phyloP scores from a whole-genome alignment of 2,113 vertebrate genomes.

The Zootoca vivipara region DNA sequence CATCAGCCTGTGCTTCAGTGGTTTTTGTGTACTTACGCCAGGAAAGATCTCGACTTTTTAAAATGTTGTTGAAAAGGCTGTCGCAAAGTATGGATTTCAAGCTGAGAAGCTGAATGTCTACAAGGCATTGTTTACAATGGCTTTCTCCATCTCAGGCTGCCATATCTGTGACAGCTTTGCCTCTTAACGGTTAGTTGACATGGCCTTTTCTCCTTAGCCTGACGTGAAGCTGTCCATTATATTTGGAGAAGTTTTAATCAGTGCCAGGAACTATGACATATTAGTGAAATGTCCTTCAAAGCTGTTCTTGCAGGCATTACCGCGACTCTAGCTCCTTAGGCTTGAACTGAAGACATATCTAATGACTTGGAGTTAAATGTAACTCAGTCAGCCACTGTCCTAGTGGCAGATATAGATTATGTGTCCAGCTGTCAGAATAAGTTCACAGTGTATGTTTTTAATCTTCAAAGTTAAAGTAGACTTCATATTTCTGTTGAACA shows the following conservation, averaged over 20 bases:
- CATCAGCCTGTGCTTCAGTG: background rate
- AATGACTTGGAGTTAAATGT: constrained; percentile 23
- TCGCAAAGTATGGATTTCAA: constrained; percentile 11
- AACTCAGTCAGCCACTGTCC: background rate
- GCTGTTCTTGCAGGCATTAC: constrained; percentile 11
- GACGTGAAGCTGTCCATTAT: constrained; percentile 51
- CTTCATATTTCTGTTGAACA: background rate
- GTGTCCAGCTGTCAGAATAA: constrained; percentile 10
- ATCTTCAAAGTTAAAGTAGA: constrained; percentile 9
- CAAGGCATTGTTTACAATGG: constrained; percentile 6
- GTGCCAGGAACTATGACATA: constrained; percentile 48
- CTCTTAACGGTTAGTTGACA: constrained; percentile 21
- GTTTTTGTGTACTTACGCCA: background rate
- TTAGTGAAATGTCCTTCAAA: constrained; percentile 59
- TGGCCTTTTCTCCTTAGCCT: background rate
- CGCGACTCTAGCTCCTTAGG: constrained; percentile 13
- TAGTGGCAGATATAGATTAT: constrained; percentile 26
- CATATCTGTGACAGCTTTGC: constrained; percentile 36
- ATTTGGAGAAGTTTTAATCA: constrained; percentile 51
- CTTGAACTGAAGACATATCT: constrained; percentile 1
- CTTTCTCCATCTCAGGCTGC: constrained; percentile 33
- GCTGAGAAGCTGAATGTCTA: constrained; percentile 15
- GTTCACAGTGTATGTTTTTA: background rate
- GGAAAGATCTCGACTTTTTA: accelerated
- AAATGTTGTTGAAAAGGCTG: background rate